Evolutionary conservation across 2,888 invertebrate genomes (phyloP).

Genomic region (Limnephilus auricula): DNA sequence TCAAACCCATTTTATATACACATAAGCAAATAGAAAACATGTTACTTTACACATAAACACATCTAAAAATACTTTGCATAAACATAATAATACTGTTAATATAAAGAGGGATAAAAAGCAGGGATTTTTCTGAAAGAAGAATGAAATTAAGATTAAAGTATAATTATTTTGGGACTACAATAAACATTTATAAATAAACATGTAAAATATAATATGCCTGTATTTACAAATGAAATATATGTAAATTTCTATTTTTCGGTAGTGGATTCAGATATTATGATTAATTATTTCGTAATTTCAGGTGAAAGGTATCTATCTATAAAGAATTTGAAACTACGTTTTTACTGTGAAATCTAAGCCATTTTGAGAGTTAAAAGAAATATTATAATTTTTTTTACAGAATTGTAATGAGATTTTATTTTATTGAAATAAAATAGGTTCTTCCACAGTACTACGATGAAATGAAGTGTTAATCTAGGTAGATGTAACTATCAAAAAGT

Average conservation of each 20-base stretch:
- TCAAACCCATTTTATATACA: background rate
- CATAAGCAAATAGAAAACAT: conserved; percentile 4
- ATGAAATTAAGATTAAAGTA: background rate
- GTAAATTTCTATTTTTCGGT: background rate
- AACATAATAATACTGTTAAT: background rate
- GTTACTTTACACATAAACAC: background rate
- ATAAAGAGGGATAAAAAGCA: conserved; percentile 6
- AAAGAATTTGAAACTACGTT: too few relatives aligned
- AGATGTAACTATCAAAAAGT: background rate
- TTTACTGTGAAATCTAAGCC: background rate
- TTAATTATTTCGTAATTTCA: background rate
- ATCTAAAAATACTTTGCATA: background rate
- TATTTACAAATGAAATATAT: background rate
- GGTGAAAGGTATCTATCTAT: too few relatives aligned
- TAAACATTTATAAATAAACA: background rate
- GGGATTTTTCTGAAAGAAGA: conserved; percentile 24
- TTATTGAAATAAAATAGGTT: background rate
- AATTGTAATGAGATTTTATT: background rate
- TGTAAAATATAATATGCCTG: background rate
- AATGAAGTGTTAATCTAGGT: background rate
- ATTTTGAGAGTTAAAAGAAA: too few relatives aligned
- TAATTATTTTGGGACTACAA: background rate
- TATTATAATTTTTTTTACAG: too few relatives aligned
- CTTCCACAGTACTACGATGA: background rate
- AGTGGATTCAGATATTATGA: background rate